Percentiles rank a stretch among this genome's conserved stretches.
Evolutionary conservation across 2,113 vertebrate species (phyloP).

Genomic region (Cyanocitta stelleri): DNA sequence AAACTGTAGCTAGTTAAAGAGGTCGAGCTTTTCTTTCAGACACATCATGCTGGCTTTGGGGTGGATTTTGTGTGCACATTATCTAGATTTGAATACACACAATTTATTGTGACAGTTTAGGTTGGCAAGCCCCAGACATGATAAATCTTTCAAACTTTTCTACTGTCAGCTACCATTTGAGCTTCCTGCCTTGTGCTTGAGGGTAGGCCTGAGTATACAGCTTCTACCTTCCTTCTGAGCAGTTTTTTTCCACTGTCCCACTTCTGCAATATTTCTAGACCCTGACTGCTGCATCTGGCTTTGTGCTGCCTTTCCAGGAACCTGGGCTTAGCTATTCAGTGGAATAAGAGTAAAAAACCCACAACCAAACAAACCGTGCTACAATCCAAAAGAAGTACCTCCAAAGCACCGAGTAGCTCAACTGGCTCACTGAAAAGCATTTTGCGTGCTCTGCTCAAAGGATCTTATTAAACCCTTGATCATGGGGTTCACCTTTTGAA

Average conservation of each 20-base stretch:
- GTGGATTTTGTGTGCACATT: background rate
- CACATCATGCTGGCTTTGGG: background rate
- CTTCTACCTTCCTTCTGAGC: background rate
- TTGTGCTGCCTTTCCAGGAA: background rate
- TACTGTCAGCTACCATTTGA: background rate
- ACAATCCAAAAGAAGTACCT: background rate
- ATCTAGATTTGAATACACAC: background rate
- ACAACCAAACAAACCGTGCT: background rate
- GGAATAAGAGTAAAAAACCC: background rate
- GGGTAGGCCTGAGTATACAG: background rate
- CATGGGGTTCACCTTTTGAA: background rate
- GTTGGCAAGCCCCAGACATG: background rate
- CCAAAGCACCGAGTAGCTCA: background rate
- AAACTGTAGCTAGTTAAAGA: background rate
- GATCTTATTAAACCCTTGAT: background rate
- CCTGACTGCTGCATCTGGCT: background rate
- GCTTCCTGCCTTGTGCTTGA: background rate
- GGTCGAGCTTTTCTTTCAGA: background rate
- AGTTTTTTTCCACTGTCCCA: background rate
- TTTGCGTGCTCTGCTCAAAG: background rate
- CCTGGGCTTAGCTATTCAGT: background rate
- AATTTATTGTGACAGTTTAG: background rate
- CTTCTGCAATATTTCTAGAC: background rate
- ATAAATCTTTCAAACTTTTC: background rate
- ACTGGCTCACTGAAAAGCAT: background rate